phyloP scores from a whole-genome alignment of 1,140 invertebrate species.

The Macrobrachium rosenbergii region DNA sequence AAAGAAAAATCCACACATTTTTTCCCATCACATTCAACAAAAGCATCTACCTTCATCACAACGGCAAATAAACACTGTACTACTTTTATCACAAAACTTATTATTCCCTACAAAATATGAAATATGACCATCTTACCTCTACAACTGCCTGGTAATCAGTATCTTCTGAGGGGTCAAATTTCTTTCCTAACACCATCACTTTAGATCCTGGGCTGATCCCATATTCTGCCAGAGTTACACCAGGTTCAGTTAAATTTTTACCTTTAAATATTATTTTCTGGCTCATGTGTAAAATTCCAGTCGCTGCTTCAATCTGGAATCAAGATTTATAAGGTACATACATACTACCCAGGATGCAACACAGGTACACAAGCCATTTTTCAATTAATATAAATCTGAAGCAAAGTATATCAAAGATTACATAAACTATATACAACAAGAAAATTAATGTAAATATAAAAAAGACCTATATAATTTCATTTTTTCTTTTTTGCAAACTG shows the following conservation, averaged over 20 bases:
- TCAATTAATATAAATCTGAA: no score
- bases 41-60: no score
- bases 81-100: no score
- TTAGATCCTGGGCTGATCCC: slow-evolving; percentile 26
- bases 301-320: slow-evolving; percentile 41
- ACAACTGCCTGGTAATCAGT: slow-evolving; percentile 29
- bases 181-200: slow-evolving; percentile 49
- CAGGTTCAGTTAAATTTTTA: slow-evolving; percentile 4
- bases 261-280: slow-evolving; percentile 46
- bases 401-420: neutral
- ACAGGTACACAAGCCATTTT: no score
- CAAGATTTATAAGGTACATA: neutral
- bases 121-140: slow-evolving; percentile 16
- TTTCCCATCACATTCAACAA: no score
- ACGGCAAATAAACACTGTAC: no score
- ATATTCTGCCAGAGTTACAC: slow-evolving; percentile 15
- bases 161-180: slow-evolving; percentile 38
- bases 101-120: neutral
- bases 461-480: no score
- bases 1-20: no score
- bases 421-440: neutral
- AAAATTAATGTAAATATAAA: neutral
- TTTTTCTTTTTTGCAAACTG: no score
- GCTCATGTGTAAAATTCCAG: slow-evolving; percentile 25
- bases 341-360: no score